phyloP scores from a whole-genome alignment of 2,888 invertebrate genomes.

The Clunio marinus region DNA sequence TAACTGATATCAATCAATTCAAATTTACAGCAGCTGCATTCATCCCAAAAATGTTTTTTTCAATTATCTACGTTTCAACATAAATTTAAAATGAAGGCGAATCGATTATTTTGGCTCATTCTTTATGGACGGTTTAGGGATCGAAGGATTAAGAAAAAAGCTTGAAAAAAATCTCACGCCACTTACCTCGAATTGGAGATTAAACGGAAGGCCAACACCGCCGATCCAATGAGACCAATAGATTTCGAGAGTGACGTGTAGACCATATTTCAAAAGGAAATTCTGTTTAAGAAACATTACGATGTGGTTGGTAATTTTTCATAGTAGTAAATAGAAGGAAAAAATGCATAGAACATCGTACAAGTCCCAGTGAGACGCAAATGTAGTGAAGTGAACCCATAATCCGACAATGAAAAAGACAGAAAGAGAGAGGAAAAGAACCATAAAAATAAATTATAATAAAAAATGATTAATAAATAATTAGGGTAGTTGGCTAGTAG shows the following conservation, averaged over 20 bases:
- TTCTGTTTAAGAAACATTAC: neutral
- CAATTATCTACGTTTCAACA: no score
- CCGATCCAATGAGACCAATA: conserved; percentile 30
- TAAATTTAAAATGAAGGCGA: no score
- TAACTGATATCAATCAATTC: no score
- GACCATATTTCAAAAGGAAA: conserved; percentile 7
- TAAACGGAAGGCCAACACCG: conserved; percentile 34
- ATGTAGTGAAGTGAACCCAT: neutral
- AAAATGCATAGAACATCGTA: neutral
- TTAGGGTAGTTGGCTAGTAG: no score
- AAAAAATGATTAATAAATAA: neutral
- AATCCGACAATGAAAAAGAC: no score
- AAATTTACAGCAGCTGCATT: no score
- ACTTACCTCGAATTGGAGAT: conserved; percentile 34
- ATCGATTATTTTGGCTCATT: no score
- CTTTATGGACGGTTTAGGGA: neutral
- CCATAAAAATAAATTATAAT: neutral
- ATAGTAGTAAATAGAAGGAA: neutral
- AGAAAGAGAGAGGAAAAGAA: neutral
- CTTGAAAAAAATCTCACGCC: neutral
- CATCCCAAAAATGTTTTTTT: no score
- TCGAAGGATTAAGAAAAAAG: neutral
- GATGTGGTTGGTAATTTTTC: no score
- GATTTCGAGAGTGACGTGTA: conserved; percentile 20
- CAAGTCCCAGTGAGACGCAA: neutral